Evolutionary conservation across 2,888 invertebrate genomes (phyloP), one percentile per base, ranked within the genome.

Genomic region (Athalia circularis): DNA sequence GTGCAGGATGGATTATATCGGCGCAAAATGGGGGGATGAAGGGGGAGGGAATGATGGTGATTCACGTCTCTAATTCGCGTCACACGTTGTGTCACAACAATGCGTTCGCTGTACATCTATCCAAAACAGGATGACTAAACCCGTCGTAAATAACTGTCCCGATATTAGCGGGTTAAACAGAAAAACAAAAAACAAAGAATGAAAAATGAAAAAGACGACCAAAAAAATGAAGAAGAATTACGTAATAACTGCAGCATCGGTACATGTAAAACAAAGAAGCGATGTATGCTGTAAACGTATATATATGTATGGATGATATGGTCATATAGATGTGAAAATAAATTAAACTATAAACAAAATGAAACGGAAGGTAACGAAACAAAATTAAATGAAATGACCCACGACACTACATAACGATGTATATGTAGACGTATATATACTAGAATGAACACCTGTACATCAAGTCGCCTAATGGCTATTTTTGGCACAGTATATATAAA

Each of bases 141-240:
- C n/a, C n/a, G 59, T 59, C 8, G 47, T 72, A 59, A 72, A 59
- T 72, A 59, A 72, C 47, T 72, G 72, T 59, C 72, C 7, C 72
- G n/a, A 59, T 57, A 72, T 72, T 47, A 72, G n/a, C n/a, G 59
- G 57, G 4, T 29, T 45, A 47, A 52, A 59, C 8, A 11, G 3
- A n/a, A 11, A 5, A 45, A n/a, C n/a, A 65, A 50, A 29, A 68
- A 47, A 11, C 45, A 59, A 72, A 45, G n/a, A 59, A 15, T 11
- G 5, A 62, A 68, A 54, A 43, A 29, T 68, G 11, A 54, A 43
- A 54, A 54, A 9, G 11, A 52, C 11, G 7, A 9, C 52, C 15
- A 29, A 52, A 54, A 54, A 43, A 54, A 43, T 29, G 54, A 54
- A 54, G n/a, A 68, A 68, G 5, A 54, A 54, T 6, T 11, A 50